phyloP scores from a whole-genome alignment of 2,888 invertebrate genomes.

The Ethmia dodecea region DNA sequence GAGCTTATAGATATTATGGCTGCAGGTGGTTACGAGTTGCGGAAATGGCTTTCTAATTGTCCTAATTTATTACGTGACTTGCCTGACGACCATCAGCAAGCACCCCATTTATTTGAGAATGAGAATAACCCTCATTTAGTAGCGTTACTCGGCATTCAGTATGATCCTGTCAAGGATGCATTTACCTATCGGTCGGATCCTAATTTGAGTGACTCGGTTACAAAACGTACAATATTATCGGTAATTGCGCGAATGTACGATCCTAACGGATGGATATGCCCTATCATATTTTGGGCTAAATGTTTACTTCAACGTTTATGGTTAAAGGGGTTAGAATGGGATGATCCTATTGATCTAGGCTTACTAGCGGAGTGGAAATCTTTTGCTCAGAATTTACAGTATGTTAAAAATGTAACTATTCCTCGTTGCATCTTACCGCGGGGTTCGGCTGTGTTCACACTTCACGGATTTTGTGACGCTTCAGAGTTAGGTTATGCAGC shows the following conservation, averaged over 20 bases:
- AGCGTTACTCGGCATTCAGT: slow-evolving; percentile 2
- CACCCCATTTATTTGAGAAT: too few species aligned
- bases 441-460: not conserved
- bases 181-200: not conserved
- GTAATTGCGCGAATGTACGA: slow-evolving; percentile 2
- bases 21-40: too few species aligned
- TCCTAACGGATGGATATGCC: not conserved
- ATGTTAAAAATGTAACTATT: not conserved
- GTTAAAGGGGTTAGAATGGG: not conserved
- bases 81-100: too few species aligned
- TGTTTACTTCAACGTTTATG: not conserved
- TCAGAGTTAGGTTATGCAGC: slow-evolving; percentile 1
- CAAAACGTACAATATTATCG: not conserved
- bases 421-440: not conserved
- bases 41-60: too few species aligned
- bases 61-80: too few species aligned
- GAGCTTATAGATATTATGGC: too few species aligned
- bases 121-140: too few species aligned
- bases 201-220: not conserved
- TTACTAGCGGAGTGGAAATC: not conserved
- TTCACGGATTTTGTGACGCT: slow-evolving; percentile 5
- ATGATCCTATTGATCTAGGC: not conserved
- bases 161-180: slow-evolving; percentile 1
- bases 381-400: not conserved
- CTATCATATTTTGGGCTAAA: not conserved